Conservation (phyloP, 2,888 invertebrate genomes). For the Steinernema scapterisci region DNA sequence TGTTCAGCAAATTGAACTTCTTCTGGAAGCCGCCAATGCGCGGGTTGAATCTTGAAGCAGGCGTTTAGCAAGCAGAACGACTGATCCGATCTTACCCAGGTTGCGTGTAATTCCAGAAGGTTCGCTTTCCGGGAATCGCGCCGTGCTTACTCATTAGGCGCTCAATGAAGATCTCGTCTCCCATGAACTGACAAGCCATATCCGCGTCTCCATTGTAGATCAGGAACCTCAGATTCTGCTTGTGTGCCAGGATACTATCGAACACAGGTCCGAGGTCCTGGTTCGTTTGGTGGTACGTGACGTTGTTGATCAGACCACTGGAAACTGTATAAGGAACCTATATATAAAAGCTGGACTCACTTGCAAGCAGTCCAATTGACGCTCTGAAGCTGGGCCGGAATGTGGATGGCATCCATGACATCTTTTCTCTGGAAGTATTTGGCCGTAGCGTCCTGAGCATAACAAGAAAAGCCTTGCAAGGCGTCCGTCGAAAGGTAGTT, state of each 20-base stretch:
- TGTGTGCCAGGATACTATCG: constrained; percentile 1
- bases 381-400: neutral
- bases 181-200: constrained; percentile 63
- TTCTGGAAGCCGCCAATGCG: constrained; percentile 18
- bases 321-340: constrained; percentile 27
- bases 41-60: neutral
- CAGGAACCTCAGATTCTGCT: constrained; percentile 43
- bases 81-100: neutral
- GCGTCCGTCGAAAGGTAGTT: constrained; percentile 32
- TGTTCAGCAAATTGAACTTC: neutral
- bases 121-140: neutral
- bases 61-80: too few species aligned
- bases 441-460: neutral
- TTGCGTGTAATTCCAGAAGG: constrained; percentile 14
- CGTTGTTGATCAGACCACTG: constrained; percentile 1
- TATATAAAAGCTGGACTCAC: neutral
- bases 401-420: constrained; percentile 19
- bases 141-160: constrained; percentile 45
- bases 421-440: constrained; percentile 8
- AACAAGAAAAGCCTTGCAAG: constrained; percentile 16
- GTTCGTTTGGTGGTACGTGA: constrained; percentile 7
- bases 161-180: constrained; percentile 63
- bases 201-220: constrained; percentile 60
- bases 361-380: constrained; percentile 32
- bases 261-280: constrained; percentile 4